Conservation (phyloP, 2,888 invertebrate species). For the Sinhomidia bicolor region DNA sequence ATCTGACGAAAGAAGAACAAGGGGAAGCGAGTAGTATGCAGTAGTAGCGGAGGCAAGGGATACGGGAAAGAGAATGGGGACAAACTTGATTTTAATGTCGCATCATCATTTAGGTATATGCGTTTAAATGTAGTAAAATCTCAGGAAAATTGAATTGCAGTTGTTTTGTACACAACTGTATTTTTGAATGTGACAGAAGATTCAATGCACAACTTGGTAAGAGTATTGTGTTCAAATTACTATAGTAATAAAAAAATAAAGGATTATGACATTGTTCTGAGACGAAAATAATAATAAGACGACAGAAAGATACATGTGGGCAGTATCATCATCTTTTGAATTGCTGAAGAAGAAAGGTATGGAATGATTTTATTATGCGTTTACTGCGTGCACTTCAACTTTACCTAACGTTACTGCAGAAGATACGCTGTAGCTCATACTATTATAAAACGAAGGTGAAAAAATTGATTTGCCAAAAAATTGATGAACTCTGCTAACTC, state of each 20-base stretch:
- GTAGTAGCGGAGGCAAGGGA: background rate
- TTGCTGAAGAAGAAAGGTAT: too few relatives aligned
- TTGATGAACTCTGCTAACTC: conserved; percentile 19
- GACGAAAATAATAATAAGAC: conserved; percentile 26
- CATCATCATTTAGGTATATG: background rate
- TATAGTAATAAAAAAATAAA: background rate
- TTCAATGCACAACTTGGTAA: background rate
- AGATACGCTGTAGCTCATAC: background rate
- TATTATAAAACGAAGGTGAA: background rate
- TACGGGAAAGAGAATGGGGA: background rate
- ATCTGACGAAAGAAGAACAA: conserved; percentile 1
- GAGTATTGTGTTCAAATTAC: too few relatives aligned
- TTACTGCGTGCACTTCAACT: background rate
- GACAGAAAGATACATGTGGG: background rate
- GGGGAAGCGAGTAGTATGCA: background rate
- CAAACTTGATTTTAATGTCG: conserved; percentile 6
- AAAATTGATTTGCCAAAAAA: conserved; percentile 30
- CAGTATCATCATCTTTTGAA: background rate
- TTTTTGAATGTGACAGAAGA: background rate
- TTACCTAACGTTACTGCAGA: background rate
- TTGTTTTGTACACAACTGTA: background rate
- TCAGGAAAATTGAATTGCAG: background rate
- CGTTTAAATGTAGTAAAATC: background rate
- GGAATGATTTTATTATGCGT: background rate
- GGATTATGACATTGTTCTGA: conserved; percentile 53